Percentiles rank a stretch among this genome's conserved stretches.
These are phyloP conservation scores for Hippasteria phrygiana DNA, from an alignment of 53 echinoderm and acorn worm species.

Conservation along the genomic window DNA sequence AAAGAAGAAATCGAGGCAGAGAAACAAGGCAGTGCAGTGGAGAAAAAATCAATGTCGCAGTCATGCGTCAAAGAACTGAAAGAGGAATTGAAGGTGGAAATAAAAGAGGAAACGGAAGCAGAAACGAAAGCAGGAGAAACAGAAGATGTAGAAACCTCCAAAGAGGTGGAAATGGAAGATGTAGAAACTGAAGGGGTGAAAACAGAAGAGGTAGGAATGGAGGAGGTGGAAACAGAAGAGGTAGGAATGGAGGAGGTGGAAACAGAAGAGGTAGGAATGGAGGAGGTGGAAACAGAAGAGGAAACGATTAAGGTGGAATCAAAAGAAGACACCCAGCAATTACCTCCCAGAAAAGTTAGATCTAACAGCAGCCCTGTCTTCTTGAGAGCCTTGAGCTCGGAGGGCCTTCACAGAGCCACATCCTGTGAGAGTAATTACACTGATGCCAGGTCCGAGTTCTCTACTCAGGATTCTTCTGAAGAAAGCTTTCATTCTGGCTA, in stretches of 20 bases:
- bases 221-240: background rate
- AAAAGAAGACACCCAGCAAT: background rate
- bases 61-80: background rate
- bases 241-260: background rate
- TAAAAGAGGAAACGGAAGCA: background rate
- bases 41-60: background rate
- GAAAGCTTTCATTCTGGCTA: slow-evolving; percentile 58
- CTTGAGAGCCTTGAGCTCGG: slow-evolving; percentile 12
- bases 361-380: slow-evolving; percentile 41
- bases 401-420: slow-evolving; percentile 48
- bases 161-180: background rate
- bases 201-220: background rate
- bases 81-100: too few relatives aligned
- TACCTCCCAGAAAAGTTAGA: background rate
- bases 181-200: background rate
- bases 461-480: slow-evolving; percentile 42
- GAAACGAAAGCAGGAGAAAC: background rate
- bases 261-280: background rate
- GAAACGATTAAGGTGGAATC: too few relatives aligned
- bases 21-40: slow-evolving; percentile 36
- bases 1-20: slow-evolving; percentile 69
- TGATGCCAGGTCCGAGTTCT: slow-evolving; percentile 67
- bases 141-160: background rate
- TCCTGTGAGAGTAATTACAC: slow-evolving; percentile 76
- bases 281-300: background rate